Conservation (phyloP, 2,888 invertebrate species). For the Gibbula magus region DNA sequence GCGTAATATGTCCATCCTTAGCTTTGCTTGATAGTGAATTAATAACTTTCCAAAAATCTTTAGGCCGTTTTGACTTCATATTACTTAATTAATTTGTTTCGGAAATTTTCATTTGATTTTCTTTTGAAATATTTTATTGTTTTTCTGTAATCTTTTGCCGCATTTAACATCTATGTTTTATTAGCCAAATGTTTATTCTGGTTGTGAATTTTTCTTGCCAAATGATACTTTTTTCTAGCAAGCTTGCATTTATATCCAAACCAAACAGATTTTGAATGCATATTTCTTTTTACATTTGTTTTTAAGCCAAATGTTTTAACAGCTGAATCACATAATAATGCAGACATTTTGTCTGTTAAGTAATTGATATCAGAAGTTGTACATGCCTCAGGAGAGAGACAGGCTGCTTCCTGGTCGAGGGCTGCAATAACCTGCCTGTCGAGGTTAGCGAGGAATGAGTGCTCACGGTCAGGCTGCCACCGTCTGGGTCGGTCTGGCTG, state of each 20-base stretch:
- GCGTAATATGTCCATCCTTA: too few relatives aligned
- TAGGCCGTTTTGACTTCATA: too few relatives aligned
- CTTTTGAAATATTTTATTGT: background rate
- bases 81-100: too few relatives aligned
- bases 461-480: background rate
- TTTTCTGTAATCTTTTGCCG: background rate
- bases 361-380: background rate
- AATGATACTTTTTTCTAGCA: too few relatives aligned
- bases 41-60: too few relatives aligned
- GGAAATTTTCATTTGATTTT: too few relatives aligned
- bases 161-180: too few relatives aligned
- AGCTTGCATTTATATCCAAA: too few relatives aligned
- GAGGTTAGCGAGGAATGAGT: background rate
- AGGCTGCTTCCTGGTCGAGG: constrained; percentile 3
- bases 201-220: too few relatives aligned
- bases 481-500: background rate
- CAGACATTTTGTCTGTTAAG: background rate
- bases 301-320: background rate
- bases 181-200: too few relatives aligned
- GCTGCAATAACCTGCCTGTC: constrained; percentile 7
- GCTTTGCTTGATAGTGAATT: too few relatives aligned
- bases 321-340: background rate
- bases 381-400: constrained; percentile 2
- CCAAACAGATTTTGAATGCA: background rate
- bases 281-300: background rate